phyloP scores from a whole-genome alignment of 2,888 invertebrate genomes.

The Gisinianus flammeolus region DNA sequence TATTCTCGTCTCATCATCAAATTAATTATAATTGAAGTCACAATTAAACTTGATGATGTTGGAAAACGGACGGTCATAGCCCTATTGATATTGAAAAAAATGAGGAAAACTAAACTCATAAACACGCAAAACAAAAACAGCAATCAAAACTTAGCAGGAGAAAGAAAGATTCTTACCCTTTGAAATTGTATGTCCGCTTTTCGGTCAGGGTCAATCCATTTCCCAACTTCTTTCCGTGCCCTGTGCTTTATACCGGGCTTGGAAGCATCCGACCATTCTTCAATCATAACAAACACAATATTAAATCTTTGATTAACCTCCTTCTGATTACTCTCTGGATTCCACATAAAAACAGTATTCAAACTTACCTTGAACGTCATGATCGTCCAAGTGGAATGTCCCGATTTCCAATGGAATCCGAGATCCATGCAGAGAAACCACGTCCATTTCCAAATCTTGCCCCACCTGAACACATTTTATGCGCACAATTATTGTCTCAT shows the following conservation, averaged over 20 bases:
- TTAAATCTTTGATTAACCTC: no score
- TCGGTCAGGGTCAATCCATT: slow-evolving; percentile 56
- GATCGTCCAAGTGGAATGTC: slow-evolving; percentile 57
- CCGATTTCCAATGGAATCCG: slow-evolving; percentile 56
- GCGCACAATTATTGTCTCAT: no score
- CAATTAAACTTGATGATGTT: neutral
- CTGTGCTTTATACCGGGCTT: slow-evolving; percentile 53
- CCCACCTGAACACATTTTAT: no score
- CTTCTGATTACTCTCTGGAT: no score
- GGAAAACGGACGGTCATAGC: no score
- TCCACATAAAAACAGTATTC: no score
- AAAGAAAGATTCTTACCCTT: slow-evolving; percentile 49
- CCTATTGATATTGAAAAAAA: neutral
- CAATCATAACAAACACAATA: no score
- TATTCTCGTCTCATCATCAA: neutral
- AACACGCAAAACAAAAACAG: neutral
- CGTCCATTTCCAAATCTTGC: slow-evolving; percentile 20
- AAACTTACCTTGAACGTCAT: slow-evolving; percentile 58
- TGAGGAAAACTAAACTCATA: neutral
- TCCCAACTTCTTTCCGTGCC: slow-evolving; percentile 57
- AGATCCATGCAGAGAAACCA: slow-evolving; percentile 23
- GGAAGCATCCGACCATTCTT: slow-evolving; percentile 58
- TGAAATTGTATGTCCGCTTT: slow-evolving; percentile 59
- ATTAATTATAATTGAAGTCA: neutral
- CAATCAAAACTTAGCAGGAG: neutral